Evolutionary conservation across 2,797 vertebrate genomes (phyloP).

Genomic region (Enteromius unitaeniatus): DNA sequence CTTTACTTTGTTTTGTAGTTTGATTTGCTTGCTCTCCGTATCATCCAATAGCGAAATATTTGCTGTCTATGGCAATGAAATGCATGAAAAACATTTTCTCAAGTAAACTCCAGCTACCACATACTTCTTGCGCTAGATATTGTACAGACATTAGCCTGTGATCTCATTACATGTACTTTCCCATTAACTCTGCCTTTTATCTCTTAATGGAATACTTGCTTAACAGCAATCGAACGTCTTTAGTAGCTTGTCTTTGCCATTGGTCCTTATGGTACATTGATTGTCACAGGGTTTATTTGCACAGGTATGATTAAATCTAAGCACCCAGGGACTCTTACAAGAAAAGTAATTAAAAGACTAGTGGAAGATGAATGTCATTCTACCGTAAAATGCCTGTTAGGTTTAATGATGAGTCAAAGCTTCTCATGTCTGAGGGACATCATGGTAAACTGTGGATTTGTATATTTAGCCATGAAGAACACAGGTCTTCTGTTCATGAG

Average conservation of each 20-base stretch:
- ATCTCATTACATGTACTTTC: background rate
- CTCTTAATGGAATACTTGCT: slow-evolving; percentile 31
- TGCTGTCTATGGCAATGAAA: background rate
- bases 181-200: background rate
- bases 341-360: slow-evolving; percentile 23
- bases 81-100: background rate
- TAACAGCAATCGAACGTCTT: background rate
- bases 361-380: slow-evolving; percentile 19
- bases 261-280: background rate
- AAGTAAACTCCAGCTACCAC: background rate
- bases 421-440: background rate
- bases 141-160: background rate
- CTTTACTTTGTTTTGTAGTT: background rate
- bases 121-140: background rate
- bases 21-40: background rate
- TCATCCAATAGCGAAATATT: background rate
- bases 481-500: slow-evolving; percentile 16
- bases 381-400: background rate
- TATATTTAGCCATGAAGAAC: background rate
- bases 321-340: background rate
- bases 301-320: slow-evolving; percentile 16
- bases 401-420: background rate
- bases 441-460: slow-evolving; percentile 25
- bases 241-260: slow-evolving; percentile 17
- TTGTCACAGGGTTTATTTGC: slow-evolving; percentile 17